Conservation (phyloP, 2,797 vertebrate genomes). For the Amazona ochrocephala region DNA sequence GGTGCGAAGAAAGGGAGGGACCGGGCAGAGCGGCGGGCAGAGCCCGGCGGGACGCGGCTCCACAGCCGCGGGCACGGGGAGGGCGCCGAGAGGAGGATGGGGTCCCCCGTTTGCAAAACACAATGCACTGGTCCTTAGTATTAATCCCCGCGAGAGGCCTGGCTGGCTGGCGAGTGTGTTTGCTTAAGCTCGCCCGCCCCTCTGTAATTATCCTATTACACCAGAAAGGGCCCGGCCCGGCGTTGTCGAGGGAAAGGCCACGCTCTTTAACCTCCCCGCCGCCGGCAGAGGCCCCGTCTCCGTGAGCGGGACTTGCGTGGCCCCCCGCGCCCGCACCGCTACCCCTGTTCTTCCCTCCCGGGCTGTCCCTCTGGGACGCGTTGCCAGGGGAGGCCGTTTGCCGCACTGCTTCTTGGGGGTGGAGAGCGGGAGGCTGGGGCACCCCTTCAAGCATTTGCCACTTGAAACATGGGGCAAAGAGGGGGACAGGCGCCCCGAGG, state of each 20-base stretch:
- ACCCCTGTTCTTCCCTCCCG: not conserved
- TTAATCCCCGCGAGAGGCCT: not conserved
- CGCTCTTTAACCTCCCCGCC: not conserved
- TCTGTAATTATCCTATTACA: not conserved
- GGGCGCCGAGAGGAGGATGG: not conserved
- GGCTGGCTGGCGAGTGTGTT: slow-evolving; percentile 7
- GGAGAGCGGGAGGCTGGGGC: rapidly evolving
- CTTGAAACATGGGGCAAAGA: not conserved
- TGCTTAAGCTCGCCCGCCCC: not conserved
- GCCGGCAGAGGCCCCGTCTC: not conserved
- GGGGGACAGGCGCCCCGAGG: not conserved
- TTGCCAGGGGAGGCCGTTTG: not conserved
- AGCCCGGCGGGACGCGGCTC: not conserved
- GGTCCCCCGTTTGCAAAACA: not conserved
- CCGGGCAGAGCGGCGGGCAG: not conserved
- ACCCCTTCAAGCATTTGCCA: not conserved
- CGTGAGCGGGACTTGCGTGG: not conserved
- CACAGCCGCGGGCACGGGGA: not conserved
- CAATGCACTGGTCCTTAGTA: not conserved
- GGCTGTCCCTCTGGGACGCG: not conserved
- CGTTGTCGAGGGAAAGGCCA: not conserved
- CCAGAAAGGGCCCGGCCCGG: not conserved
- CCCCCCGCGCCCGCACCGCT: not conserved
- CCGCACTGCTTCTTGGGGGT: not conserved
- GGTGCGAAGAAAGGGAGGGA: not conserved